Base-by-base conservation (phyloP, 2,888 invertebrate genomes). In the Lissocephala sabroskyi region DNA sequence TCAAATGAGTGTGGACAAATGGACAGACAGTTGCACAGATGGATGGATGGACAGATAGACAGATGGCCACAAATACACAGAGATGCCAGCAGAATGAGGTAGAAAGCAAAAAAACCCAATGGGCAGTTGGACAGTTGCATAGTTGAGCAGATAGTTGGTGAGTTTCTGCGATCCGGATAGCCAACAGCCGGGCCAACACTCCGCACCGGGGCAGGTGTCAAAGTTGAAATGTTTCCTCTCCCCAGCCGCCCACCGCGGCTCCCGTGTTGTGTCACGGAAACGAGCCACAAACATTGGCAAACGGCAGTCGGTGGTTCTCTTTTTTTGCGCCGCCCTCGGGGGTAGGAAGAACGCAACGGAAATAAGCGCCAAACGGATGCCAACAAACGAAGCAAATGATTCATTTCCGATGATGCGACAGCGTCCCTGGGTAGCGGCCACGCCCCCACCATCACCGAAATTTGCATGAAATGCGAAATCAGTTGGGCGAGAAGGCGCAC, bases 321-420 rank as follows among this genome's bases (percentile, higher is more conserved):
- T n/a, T n/a, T n/a, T n/a, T n/a, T n/a, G n/a, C n/a, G n/a, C n/a
- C n/a, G n/a, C n/a, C n/a, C n/a, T n/a, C n/a, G n/a, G n/a, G n/a
- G n/a, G 64, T 65, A 55, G 58, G 59, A 66, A 49, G 60, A 63
- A 73, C 65, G 64, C 66, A 80, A 70, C 81, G 81, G 81, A 81
- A 81, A 79, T 79, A 82, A 80, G 74, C 82, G 80, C 73, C 79
- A 77, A 78, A 75, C 82, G 81, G 81, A 82, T 81, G 82, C 77
- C 81, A 79, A 65, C 81, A 82, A 81, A 81, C 81, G 81, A 81
- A 82, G 81, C 81, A 81, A 81, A 81, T 81, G 82, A 81, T 81
- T 81, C 79, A 82, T 81, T 81, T 81, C 81, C 81, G 81, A 81
- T 81, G 82, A 79, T 79, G 71, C 71, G 78, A 77, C 79, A 79